A percentile compares a stretch with the other conserved stretches of the same genome.
Conservation (phyloP, 2,113 vertebrate species). For the Oncorhynchus clarkii region DNA sequence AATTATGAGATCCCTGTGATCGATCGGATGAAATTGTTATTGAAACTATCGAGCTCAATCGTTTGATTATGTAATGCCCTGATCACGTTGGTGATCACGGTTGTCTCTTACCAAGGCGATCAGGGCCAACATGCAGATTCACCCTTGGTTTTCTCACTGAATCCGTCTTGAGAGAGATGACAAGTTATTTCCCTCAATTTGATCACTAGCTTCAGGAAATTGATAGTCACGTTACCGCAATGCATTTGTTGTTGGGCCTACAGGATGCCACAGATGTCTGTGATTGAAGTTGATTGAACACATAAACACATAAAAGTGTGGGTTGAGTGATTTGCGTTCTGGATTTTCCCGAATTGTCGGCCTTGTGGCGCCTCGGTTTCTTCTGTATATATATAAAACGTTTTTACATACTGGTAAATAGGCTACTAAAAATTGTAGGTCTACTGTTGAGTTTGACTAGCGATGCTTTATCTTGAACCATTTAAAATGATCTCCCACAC, state of each 20-base stretch:
- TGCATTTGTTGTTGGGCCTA: neutral
- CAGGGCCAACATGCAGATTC: neutral
- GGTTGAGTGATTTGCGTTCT: neutral
- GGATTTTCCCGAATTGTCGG: neutral
- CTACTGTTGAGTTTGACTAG: too few relatives aligned
- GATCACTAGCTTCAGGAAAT: neutral
- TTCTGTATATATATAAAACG: neutral
- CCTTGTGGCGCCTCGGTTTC: neutral
- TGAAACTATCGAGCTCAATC: too few relatives aligned
- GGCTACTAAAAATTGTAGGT: too few relatives aligned
- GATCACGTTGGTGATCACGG: too few relatives aligned
- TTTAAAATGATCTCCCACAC: too few relatives aligned
- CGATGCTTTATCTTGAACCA: too few relatives aligned
- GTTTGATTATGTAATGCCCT: too few relatives aligned
- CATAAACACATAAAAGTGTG: neutral
- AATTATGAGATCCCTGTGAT: too few relatives aligned
- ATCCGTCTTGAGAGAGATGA: neutral
- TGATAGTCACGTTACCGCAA: neutral
- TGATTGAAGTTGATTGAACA: conserved; percentile 4
- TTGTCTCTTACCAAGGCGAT: too few relatives aligned
- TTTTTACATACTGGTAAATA: too few relatives aligned
- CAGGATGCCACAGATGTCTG: conserved; percentile 9
- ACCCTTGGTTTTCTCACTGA: neutral
- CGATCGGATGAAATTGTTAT: too few relatives aligned
- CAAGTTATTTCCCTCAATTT: neutral